These are phyloP conservation scores for Nestor notabilis DNA, from an alignment of 2,113 vertebrate species.

Conservation along the genomic window DNA sequence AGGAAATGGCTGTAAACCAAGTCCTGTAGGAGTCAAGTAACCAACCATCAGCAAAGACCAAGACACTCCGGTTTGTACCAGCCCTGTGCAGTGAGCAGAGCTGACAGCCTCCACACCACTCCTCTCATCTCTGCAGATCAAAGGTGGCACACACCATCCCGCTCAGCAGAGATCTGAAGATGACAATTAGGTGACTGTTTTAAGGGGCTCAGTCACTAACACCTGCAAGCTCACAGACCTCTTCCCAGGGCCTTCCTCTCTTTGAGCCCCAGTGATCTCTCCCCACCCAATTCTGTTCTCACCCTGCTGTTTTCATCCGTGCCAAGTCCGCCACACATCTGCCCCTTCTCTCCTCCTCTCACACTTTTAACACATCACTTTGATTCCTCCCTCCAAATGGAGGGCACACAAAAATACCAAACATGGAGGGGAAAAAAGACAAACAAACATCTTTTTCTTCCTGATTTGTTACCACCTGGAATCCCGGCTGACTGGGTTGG, in stretches of 20 bases:
- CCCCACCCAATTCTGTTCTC: neutral
- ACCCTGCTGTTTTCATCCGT: neutral
- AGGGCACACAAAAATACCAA: neutral
- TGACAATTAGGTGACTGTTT: neutral
- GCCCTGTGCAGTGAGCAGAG: fast-evolving
- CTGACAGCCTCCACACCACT: neutral
- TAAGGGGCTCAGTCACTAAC: neutral
- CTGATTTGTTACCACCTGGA: slow-evolving; percentile 82
- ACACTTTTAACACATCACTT: neutral
- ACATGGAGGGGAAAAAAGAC: neutral
- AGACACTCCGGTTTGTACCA: neutral
- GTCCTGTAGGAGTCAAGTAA: neutral
- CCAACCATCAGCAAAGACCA: neutral
- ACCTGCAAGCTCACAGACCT: neutral
- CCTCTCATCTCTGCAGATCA: neutral
- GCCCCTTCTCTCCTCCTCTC: neutral
- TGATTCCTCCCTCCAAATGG: neutral
- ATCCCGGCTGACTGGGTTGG: slow-evolving; percentile 86
- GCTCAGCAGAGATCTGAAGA: neutral
- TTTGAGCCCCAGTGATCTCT: neutral
- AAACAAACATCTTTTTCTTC: neutral
- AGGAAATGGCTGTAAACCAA: neutral
- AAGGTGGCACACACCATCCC: neutral
- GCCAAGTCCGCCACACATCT: neutral
- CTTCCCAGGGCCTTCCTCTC: neutral